phyloP scores from a whole-genome alignment of 2,797 vertebrate species.

The Gymnothorax reevesii region DNA sequence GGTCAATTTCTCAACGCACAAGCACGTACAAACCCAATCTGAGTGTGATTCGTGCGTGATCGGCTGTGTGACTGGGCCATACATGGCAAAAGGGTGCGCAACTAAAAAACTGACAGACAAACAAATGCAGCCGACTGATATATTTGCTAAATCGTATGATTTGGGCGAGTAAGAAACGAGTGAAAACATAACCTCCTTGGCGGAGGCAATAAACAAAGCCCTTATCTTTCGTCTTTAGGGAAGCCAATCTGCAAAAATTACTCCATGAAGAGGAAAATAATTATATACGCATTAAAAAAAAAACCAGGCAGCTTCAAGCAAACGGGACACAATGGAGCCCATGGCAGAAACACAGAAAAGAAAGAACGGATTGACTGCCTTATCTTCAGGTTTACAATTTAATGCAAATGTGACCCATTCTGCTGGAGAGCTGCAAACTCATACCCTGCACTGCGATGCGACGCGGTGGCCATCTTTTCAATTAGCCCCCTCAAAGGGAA shows the following conservation, averaged over 20 bases:
- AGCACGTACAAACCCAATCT: too few relatives aligned
- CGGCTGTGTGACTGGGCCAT: too few relatives aligned
- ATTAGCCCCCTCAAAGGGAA: background rate
- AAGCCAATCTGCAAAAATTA: background rate
- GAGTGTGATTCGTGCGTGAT: too few relatives aligned
- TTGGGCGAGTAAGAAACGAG: too few relatives aligned
- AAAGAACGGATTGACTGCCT: background rate
- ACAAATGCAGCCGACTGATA: too few relatives aligned
- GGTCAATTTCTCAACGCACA: too few relatives aligned
- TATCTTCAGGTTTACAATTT: background rate
- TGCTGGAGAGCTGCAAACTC: background rate
- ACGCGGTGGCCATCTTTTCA: background rate
- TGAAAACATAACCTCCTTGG: too few relatives aligned
- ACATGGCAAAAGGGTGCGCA: too few relatives aligned
- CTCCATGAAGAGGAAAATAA: background rate
- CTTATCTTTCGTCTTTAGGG: background rate
- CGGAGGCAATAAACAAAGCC: background rate
- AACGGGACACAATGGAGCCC: background rate
- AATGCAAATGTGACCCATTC: background rate
- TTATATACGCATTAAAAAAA: background rate
- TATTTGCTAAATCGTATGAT: too few relatives aligned
- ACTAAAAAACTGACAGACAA: too few relatives aligned
- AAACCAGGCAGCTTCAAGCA: background rate
- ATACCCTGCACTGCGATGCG: background rate
- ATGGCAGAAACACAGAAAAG: too few relatives aligned